A percentile compares a stretch with the other conserved stretches of the same genome.
Evolutionary conservation across 1,140 invertebrate species (phyloP).

Genomic region (Plutomurus gul): DNA sequence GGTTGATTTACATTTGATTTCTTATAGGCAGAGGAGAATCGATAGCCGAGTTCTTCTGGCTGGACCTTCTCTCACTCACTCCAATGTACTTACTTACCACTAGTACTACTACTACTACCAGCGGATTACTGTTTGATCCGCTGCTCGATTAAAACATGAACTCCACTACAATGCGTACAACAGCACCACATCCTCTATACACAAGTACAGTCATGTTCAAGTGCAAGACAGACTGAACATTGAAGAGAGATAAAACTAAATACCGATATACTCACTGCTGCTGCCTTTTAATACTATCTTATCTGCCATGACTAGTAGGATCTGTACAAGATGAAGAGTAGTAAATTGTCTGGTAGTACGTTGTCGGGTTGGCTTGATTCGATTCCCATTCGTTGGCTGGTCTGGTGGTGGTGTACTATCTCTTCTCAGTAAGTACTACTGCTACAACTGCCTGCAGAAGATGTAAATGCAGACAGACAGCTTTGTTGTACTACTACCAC

Average conservation of each 20-base stretch:
- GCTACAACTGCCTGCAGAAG: background rate
- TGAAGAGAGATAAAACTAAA: too few relatives aligned
- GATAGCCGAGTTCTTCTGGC: background rate
- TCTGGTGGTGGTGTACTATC: background rate
- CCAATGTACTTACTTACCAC: background rate
- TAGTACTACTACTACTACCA: background rate
- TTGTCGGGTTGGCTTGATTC: background rate
- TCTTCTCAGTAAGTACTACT: background rate
- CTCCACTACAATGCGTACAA: too few relatives aligned
- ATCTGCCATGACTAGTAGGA: background rate
- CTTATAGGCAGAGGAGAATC: background rate
- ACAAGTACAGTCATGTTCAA: too few relatives aligned
- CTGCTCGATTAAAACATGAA: too few relatives aligned
- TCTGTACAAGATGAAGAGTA: background rate
- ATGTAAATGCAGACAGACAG: background rate
- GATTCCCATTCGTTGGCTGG: background rate
- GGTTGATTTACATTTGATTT: constrained; percentile 23
- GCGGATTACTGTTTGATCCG: background rate
- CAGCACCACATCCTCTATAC: too few relatives aligned
- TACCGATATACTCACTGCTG: too few relatives aligned
- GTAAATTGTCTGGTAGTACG: background rate
- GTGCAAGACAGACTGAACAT: too few relatives aligned
- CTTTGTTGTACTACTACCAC: too few relatives aligned
- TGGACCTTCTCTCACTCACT: background rate
- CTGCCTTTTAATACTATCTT: background rate